Evolutionary conservation across 2,113 vertebrate genomes (phyloP).

Genomic region (Ameiurus melas): DNA sequence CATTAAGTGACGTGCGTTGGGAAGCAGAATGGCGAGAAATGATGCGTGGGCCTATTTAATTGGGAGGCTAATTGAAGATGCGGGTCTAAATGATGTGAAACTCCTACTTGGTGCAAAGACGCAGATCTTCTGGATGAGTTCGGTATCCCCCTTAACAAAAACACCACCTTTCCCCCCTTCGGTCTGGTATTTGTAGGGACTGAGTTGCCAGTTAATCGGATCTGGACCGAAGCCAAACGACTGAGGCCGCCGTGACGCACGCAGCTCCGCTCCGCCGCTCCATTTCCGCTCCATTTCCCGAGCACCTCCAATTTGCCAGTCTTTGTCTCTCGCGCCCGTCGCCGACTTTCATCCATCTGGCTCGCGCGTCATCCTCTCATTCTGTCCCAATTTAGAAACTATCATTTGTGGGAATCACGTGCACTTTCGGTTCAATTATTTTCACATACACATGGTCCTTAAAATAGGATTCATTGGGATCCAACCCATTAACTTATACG

Average conservation of each 20-base stretch:
- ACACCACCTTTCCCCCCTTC: background rate
- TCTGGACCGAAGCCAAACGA: conserved; percentile 55
- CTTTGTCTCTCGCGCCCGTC: conserved; percentile 58
- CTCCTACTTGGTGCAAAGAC: background rate
- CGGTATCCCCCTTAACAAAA: background rate
- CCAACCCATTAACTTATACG: background rate
- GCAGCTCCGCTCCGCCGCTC: conserved; percentile 61
- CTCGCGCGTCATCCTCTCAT: conserved; percentile 47
- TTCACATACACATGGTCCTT: background rate
- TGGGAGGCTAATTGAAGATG: background rate
- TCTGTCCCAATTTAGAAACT: conserved; percentile 30
- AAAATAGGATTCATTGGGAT: background rate
- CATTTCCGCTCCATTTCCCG: conserved; percentile 68
- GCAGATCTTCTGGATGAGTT: background rate
- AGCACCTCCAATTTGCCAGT: conserved; percentile 68
- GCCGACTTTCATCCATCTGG: conserved; percentile 63
- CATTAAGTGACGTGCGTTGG: background rate
- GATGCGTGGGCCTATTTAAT: background rate
- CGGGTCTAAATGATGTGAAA: background rate
- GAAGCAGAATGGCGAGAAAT: background rate
- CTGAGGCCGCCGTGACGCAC: conserved; percentile 55
- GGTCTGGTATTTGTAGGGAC: conserved; percentile 51
- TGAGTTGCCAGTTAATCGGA: conserved; percentile 56
- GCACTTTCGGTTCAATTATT: background rate
- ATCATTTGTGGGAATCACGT: background rate